Conservation (phyloP, 1,140 invertebrate species). For the Anoplophora glabripennis region DNA sequence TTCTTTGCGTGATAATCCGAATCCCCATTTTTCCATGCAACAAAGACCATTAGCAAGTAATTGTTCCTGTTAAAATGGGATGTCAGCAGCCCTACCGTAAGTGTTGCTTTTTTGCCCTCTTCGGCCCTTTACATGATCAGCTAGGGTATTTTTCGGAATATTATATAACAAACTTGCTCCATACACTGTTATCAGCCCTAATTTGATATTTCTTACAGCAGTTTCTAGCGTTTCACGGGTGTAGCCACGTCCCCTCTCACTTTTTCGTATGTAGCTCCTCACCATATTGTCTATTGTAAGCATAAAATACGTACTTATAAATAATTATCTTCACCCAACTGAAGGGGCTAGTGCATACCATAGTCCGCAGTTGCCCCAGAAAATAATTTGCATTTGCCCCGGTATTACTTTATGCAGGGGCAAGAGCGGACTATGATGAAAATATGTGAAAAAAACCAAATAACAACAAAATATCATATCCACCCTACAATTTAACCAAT, state of each 20-base stretch:
- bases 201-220: background rate
- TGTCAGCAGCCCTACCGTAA: conserved; percentile 32
- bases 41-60: conserved; percentile 31
- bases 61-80: conserved; percentile 33
- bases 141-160: background rate
- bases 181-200: background rate
- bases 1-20: conserved; percentile 40
- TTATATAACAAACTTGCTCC: background rate
- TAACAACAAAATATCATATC: too few species aligned
- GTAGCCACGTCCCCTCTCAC: background rate
- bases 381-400: too few species aligned
- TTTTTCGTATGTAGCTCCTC: too few species aligned
- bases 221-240: background rate
- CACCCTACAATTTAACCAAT: too few species aligned
- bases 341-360: too few species aligned
- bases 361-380: too few species aligned
- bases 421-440: too few species aligned
- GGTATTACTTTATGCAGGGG: too few species aligned
- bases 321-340: too few species aligned
- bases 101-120: conserved; percentile 22
- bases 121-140: background rate
- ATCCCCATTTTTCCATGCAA: conserved; percentile 43
- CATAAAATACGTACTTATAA: too few species aligned
- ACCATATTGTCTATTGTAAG: too few species aligned
- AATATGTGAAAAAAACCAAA: too few species aligned